Evolutionary conservation across 2,888 invertebrate species (phyloP).

Genomic region (Agapetus fuscipes): DNA sequence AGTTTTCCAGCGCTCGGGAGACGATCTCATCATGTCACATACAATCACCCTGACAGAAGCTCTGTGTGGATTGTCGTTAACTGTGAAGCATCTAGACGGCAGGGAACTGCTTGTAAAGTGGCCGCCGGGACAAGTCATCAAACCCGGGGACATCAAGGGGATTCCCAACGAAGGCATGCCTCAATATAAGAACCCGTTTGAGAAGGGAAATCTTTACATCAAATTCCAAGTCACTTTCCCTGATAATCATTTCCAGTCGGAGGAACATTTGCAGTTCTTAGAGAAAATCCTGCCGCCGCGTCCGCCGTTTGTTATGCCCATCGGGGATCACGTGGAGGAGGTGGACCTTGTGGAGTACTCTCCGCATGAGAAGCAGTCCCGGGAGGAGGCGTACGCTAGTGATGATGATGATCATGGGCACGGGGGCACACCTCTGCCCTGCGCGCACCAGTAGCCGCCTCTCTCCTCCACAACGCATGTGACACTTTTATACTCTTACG

Average conservation of each 20-base stretch:
- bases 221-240: conserved; percentile 85
- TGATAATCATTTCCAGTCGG: conserved; percentile 64
- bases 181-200: conserved; percentile 69
- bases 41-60: conserved; percentile 78
- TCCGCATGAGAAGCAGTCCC: conserved; percentile 45
- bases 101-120: conserved; percentile 70
- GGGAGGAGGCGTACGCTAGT: conserved; percentile 65
- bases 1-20: conserved; percentile 64
- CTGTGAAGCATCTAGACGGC: conserved; percentile 84
- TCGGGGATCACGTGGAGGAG: conserved; percentile 77
- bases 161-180: conserved; percentile 90
- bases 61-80: conserved; percentile 78
- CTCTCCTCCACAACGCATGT: no score
- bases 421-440: conserved; percentile 58
- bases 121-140: conserved; percentile 71
- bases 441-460: conserved; percentile 73
- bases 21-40: conserved; percentile 64
- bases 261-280: conserved; percentile 55
- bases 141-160: conserved; percentile 70
- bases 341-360: conserved; percentile 72
- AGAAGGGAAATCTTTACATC: conserved; percentile 78
- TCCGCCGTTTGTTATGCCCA: conserved; percentile 59
- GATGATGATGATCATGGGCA: conserved; percentile 51
- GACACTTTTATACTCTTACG: no score
- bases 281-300: conserved; percentile 68